phyloP scores from a whole-genome alignment of 2,888 invertebrate genomes.

The Rotaria sp. region DNA sequence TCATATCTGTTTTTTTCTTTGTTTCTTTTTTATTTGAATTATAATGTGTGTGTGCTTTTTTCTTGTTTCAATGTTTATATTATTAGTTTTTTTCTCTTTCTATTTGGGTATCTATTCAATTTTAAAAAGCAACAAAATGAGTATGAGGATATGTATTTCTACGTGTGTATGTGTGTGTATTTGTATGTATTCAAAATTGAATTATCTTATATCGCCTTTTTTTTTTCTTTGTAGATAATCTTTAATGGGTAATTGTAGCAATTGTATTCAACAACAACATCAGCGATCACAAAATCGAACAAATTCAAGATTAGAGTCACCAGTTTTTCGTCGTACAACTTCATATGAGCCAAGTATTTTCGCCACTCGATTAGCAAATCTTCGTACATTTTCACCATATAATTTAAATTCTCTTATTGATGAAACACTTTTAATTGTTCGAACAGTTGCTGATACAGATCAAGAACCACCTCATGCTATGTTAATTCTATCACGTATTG shows the following conservation, averaged over 20 bases:
- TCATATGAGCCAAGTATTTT: not conserved
- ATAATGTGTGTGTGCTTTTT: not conserved
- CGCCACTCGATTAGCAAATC: not conserved
- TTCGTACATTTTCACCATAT: constrained; percentile 16
- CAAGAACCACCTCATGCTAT: constrained; percentile 77
- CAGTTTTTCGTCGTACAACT: no score
- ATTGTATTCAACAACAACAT: not conserved
- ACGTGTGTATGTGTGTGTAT: not conserved
- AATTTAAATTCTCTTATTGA: constrained; percentile 66
- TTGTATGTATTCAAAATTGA: not conserved
- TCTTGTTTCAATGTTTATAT: not conserved
- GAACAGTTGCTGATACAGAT: constrained; percentile 76
- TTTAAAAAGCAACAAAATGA: not conserved
- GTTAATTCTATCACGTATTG: constrained; percentile 72
- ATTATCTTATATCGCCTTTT: not conserved
- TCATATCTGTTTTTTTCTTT: not conserved
- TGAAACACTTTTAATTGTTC: constrained; percentile 71
- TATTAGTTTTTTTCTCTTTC: not conserved
- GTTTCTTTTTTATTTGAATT: not conserved
- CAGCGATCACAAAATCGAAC: not conserved
- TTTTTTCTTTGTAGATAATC: constrained; percentile 27
- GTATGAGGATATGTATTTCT: not conserved
- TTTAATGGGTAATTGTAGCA: not conserved
- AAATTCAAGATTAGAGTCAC: not conserved
- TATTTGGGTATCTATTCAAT: not conserved